A percentile compares a stretch with the other conserved stretches of the same genome.
These are phyloP conservation scores for Centropyge bicolor DNA, from an alignment of 2,797 vertebrate species.

Conservation along the genomic window DNA sequence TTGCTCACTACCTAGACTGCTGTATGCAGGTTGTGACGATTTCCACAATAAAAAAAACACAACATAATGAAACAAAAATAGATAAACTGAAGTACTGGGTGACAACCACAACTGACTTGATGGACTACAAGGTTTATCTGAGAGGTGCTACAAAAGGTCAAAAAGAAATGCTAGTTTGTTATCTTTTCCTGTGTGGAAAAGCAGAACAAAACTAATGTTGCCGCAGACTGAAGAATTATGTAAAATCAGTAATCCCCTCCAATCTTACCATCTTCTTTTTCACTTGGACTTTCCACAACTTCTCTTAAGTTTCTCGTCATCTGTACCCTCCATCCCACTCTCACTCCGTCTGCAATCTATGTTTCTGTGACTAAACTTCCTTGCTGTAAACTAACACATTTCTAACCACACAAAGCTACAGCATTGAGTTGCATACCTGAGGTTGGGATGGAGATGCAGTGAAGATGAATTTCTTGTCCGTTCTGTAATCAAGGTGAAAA, in stretches of 20 bases:
- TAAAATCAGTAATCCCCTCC: constrained; percentile 5
- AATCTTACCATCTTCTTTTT: neutral
- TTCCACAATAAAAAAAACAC: neutral
- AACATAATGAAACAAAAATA: neutral
- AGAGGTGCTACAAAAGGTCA: neutral
- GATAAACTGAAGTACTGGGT: neutral
- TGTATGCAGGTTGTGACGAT: neutral
- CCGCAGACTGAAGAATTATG: neutral
- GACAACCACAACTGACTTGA: neutral
- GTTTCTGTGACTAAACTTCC: neutral
- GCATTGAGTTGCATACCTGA: constrained; percentile 86
- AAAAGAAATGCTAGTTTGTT: neutral
- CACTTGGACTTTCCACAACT: neutral
- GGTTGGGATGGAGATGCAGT: constrained; percentile 96
- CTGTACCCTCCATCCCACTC: neutral
- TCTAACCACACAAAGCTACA: neutral
- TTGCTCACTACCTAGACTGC: neutral
- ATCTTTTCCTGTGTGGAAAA: neutral
- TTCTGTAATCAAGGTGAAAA: constrained; percentile 82
- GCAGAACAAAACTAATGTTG: neutral
- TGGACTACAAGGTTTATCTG: neutral
- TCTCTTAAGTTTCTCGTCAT: neutral
- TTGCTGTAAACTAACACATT: neutral
- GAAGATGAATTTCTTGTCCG: constrained; percentile 90
- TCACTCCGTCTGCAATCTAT: neutral